phyloP scores from a whole-genome alignment of 2,797 vertebrate species.

The Protonibea diacanthus region DNA sequence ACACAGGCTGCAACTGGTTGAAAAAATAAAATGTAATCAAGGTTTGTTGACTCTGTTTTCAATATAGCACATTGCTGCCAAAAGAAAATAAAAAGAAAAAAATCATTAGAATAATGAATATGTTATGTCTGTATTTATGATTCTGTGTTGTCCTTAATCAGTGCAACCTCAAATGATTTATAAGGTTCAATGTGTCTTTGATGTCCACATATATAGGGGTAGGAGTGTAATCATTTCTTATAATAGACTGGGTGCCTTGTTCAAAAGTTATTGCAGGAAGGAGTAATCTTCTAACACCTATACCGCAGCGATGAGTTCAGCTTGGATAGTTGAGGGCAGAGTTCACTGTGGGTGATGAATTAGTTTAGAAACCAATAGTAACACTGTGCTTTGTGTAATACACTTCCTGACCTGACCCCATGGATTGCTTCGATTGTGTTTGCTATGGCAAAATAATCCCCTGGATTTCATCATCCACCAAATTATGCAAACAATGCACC shows the following conservation, averaged over 20 bases:
- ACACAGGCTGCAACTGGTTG: not conserved
- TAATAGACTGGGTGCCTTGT: not conserved
- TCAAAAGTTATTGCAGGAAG: not conserved
- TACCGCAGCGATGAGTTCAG: constrained; percentile 9
- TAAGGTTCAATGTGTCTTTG: not conserved
- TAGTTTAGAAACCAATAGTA: constrained; percentile 32
- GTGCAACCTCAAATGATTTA: not conserved
- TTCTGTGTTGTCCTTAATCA: not conserved
- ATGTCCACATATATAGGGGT: not conserved
- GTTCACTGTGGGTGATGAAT: constrained; percentile 43
- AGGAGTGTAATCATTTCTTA: not conserved
- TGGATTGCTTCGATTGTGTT: constrained; percentile 29
- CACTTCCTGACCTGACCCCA: constrained; percentile 34
- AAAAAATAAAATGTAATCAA: not conserved
- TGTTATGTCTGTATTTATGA: not conserved
- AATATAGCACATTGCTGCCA: not conserved
- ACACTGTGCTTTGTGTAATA: constrained; percentile 31
- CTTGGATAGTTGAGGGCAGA: constrained; percentile 19
- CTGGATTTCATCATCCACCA: constrained; percentile 17
- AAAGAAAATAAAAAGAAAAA: not conserved
- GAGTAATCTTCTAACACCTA: not conserved
- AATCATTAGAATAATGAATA: not conserved
- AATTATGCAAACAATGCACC: not conserved
- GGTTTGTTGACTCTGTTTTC: not conserved
- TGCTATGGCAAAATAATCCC: constrained; percentile 24